These are phyloP conservation scores for Eristalis pertinax DNA, from an alignment of 2,888 invertebrate genomes.

Conservation along the genomic window DNA sequence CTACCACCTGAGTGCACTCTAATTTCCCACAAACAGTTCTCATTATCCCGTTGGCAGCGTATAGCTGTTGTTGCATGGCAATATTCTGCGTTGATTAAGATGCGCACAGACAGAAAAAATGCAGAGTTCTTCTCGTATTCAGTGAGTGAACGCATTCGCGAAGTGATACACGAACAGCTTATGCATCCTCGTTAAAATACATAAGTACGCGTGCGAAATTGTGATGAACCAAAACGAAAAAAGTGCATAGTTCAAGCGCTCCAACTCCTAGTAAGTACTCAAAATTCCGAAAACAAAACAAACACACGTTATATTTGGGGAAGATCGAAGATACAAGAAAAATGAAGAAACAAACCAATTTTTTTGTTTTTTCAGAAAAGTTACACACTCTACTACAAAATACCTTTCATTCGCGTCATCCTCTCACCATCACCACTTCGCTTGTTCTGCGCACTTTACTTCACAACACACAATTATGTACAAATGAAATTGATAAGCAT, in stretches of 20 bases:
- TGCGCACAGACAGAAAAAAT: slow-evolving; percentile 58
- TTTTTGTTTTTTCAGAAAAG: slow-evolving; percentile 58
- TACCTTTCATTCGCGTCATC: slow-evolving; percentile 64
- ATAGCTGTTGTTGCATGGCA: slow-evolving; percentile 5
- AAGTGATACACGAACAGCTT: neutral
- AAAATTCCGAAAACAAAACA: slow-evolving; percentile 29
- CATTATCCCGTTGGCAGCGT: neutral
- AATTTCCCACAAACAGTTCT: neutral
- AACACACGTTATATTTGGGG: slow-evolving; percentile 40
- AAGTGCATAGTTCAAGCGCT: slow-evolving; percentile 7
- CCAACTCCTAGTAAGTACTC: slow-evolving; percentile 60
- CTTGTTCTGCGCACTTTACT: slow-evolving; percentile 58
- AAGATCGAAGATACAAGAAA: no score
- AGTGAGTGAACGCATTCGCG: neutral
- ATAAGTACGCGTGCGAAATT: neutral
- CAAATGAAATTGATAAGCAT: slow-evolving; percentile 34
- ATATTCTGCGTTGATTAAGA: slow-evolving; percentile 31
- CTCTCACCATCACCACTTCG: slow-evolving; percentile 62
- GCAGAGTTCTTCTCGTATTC: slow-evolving; percentile 45
- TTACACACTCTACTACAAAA: slow-evolving; percentile 62
- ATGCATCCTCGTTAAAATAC: neutral
- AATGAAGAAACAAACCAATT: slow-evolving; percentile 14
- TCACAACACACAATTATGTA: slow-evolving; percentile 6
- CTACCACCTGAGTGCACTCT: neutral
- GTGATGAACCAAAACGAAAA: neutral